Base-by-base conservation (phyloP, 2,113 vertebrate species). In the Coracopsis vasa region DNA sequence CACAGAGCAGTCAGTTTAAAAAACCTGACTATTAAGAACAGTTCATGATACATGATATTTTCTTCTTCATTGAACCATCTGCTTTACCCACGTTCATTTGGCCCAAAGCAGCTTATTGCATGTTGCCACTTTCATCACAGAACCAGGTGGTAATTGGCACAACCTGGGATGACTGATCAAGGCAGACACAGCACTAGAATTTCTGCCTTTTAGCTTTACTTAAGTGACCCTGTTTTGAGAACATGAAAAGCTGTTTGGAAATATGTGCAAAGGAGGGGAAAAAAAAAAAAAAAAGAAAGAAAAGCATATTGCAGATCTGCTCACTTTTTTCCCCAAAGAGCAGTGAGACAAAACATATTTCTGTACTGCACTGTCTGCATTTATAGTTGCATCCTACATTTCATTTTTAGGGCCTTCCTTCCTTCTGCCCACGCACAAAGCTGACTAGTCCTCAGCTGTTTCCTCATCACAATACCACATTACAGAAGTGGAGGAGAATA, bases 231-330 rank as follows among this genome's bases (percentile, higher is more conserved):
- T 29, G 6, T 61, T 93, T 35, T 47, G 17, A 61, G 53, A 82
- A 16, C 23, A 45, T 2, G 9, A 74, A 77, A 84, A 65, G 19
- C 24, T 80, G 9, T 54, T 80, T 74, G 44, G 69, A 80, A 83
- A 78, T 67, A 51, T 0, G 4, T 5, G 3, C 1, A 0, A 13
- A 5, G 7, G 18, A 12, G 2, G 14, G 9, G 3, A 45, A 54
- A 54, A 35, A 9, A 7, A 17, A n/a, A 17, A 25, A 47, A 9
- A 19, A 6, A 31, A n/a, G 15, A 35, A 21, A 21, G 8, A 17
- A 35, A 21, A 21, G 8, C 23, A 11, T 44, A 11, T 33, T 82
- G 24, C 41, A 90, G 51, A 65, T 75, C 62, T 66, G 10, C 48
- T 71, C 27, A 9, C 25, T 29, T 81, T 31, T 48, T 16, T 1